Percentiles rank a stretch among this genome's conserved stretches.
These are phyloP conservation scores for Parauchenoglanis ngamensis DNA, from an alignment of 2,797 vertebrate genomes.

Conservation along the genomic window DNA sequence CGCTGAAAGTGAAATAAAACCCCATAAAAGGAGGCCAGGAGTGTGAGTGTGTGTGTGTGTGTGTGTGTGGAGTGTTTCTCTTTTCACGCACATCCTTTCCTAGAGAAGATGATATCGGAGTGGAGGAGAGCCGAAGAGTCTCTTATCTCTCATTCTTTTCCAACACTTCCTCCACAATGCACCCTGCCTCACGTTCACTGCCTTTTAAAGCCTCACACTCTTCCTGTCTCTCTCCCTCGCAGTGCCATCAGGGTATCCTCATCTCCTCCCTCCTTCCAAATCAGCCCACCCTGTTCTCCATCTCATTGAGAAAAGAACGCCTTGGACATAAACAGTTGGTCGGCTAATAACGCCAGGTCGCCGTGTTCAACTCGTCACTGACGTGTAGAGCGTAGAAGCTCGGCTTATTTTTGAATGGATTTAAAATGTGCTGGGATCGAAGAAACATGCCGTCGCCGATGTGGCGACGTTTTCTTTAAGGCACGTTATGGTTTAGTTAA, in stretches of 20 bases:
- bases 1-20: conserved; percentile 34
- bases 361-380: background rate
- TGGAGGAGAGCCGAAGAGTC: conserved; percentile 7
- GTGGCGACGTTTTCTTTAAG: background rate
- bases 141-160: background rate
- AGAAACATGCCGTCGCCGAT: background rate
- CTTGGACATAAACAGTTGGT: background rate
- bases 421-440: background rate
- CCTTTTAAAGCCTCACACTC: background rate
- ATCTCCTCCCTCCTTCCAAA: background rate
- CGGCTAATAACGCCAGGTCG: background rate
- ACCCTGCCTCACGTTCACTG: background rate
- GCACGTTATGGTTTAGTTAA: background rate
- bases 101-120: conserved; percentile 36
- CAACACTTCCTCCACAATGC: background rate
- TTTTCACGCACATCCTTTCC: conserved; percentile 15
- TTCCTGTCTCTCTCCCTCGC: background rate
- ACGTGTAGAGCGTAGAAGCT: background rate
- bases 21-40: conserved; percentile 45
- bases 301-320: background rate
- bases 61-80: background rate
- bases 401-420: too few species aligned
- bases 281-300: background rate
- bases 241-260: background rate
- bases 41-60: background rate